Conservation (phyloP, 2,888 invertebrate genomes). For the Drosophila fulvimacula region DNA sequence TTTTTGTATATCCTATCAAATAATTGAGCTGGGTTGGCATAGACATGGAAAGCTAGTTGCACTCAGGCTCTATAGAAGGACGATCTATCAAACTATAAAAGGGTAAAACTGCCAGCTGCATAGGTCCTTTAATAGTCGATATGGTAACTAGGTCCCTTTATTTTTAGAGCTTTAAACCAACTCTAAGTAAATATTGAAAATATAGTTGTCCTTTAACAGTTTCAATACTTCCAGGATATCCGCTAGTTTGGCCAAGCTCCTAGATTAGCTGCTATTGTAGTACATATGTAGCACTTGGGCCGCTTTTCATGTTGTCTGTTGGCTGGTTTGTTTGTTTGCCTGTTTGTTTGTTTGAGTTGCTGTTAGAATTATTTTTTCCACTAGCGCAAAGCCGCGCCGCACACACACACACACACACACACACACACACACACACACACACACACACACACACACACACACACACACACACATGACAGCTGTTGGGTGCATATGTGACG, state of each 20-base stretch:
- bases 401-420: slow-evolving; percentile 49
- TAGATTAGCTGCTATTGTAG: slow-evolving; percentile 13
- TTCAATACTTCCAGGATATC: slow-evolving; percentile 22
- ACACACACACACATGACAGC: slow-evolving; percentile 30
- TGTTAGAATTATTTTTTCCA: slow-evolving; percentile 80
- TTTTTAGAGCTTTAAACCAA: too few species aligned
- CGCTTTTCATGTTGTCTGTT: slow-evolving; percentile 76
- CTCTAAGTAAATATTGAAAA: too few species aligned
- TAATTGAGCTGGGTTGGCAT: not conserved
- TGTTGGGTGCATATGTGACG: slow-evolving; percentile 55
- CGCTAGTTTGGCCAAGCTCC: not conserved
- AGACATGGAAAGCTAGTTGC: not conserved
- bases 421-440: slow-evolving; percentile 22
- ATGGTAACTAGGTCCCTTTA: too few species aligned
- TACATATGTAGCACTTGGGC: slow-evolving; percentile 53
- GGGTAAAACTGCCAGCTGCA: too few species aligned
- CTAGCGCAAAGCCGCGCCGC: slow-evolving; percentile 73
- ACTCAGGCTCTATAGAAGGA: too few species aligned
- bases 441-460: slow-evolving; percentile 31
- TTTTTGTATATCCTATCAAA: slow-evolving; percentile 36
- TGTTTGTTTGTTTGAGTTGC: slow-evolving; percentile 80
- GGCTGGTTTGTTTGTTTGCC: slow-evolving; percentile 71
- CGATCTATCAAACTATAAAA: too few species aligned
- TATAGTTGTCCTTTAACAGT: too few species aligned
- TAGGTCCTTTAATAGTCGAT: too few species aligned